Evolutionary conservation across 1,140 invertebrate genomes (phyloP).

Genomic region (Hyles euphorbiae): DNA sequence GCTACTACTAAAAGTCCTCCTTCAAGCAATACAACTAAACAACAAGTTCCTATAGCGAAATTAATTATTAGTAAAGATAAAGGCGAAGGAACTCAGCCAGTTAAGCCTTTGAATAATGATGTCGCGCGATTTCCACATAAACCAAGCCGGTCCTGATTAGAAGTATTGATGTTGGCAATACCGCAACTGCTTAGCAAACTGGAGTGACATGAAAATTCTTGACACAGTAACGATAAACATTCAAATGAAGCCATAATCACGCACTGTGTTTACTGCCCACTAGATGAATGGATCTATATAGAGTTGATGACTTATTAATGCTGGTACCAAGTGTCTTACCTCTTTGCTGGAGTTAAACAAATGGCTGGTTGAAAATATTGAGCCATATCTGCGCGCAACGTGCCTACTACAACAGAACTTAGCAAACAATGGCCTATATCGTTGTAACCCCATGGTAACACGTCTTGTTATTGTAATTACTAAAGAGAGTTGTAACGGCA

Average conservation of each 20-base stretch:
- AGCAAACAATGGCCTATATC: too few relatives aligned
- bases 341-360: too few relatives aligned
- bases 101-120: conserved; percentile 11
- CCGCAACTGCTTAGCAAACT: conserved; percentile 2
- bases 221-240: conserved; percentile 27
- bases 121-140: conserved; percentile 16
- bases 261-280: conserved; percentile 17
- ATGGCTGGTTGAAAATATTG: too few relatives aligned
- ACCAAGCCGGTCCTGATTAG: conserved; percentile 15
- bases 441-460: too few relatives aligned
- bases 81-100: neutral
- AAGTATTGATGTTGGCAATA: conserved; percentile 5
- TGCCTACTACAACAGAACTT: too few relatives aligned
- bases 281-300: conserved; percentile 12
- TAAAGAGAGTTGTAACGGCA: too few relatives aligned
- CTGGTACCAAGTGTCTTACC: too few relatives aligned
- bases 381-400: too few relatives aligned
- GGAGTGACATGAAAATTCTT: conserved; percentile 17
- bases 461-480: too few relatives aligned
- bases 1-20: too few relatives aligned
- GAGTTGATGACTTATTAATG: conserved; percentile 6
- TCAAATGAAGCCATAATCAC: conserved; percentile 33
- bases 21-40: too few relatives aligned
- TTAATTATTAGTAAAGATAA: neutral
- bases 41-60: neutral